These are phyloP conservation scores for Taurulus bubalis DNA, from an alignment of 2,113 vertebrate genomes.

Conservation along the genomic window DNA sequence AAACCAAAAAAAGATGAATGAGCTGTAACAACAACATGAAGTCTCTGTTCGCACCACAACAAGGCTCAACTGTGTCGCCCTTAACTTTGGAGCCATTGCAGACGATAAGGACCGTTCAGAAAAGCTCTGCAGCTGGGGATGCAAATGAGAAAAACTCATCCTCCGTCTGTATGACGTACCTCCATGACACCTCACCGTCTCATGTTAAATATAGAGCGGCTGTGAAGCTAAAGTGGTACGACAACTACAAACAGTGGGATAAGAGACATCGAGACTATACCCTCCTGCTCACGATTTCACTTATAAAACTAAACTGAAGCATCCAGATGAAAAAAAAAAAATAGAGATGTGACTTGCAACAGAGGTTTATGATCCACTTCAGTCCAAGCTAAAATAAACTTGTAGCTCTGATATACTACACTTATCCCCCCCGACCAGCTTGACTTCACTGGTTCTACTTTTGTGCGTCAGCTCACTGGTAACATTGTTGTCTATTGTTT, in stretches of 20 bases:
- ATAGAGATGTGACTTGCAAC: neutral
- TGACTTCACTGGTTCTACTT: neutral
- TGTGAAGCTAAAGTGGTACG: conserved; percentile 8
- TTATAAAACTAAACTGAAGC: neutral
- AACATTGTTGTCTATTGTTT: conserved; percentile 53
- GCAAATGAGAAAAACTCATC: conserved; percentile 32
- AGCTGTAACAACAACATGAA: neutral
- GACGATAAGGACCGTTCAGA: neutral
- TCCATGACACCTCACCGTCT: neutral
- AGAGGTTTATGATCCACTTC: neutral
- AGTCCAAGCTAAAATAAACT: neutral
- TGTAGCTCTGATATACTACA: neutral
- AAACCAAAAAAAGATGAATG: neutral
- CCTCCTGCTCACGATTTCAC: neutral
- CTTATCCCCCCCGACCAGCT: neutral
- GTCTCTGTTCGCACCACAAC: neutral
- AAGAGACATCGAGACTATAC: neutral
- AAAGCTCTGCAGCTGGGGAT: neutral
- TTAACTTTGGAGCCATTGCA: neutral
- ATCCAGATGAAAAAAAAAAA: neutral
- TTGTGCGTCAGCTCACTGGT: conserved; percentile 28
- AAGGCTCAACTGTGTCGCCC: neutral
- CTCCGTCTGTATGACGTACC: neutral
- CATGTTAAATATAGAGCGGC: neutral
- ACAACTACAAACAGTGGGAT: neutral